phyloP scores from a whole-genome alignment of 1,140 invertebrate genomes.

The Melipona quadrifasciata region DNA sequence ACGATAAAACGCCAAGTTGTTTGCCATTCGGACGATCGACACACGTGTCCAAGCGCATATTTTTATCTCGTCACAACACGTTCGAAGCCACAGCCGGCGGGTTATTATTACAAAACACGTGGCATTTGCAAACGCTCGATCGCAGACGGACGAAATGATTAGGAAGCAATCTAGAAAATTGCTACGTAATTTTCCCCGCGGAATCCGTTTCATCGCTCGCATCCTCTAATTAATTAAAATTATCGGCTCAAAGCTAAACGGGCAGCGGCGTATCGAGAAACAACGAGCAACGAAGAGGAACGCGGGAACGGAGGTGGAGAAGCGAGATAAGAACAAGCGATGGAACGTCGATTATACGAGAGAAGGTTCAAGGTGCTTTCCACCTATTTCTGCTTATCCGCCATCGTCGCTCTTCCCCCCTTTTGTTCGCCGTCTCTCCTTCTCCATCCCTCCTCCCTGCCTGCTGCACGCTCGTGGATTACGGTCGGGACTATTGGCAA shows the following conservation, averaged over 20 bases:
- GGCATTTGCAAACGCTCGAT: neutral
- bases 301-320: neutral
- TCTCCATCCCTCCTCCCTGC: neutral
- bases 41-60: neutral
- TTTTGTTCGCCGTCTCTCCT: neutral
- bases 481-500: conserved; percentile 69
- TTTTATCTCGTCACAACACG: neutral
- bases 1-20: neutral
- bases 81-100: neutral
- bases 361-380: conserved; percentile 41
- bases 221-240: conserved; percentile 50
- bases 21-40: neutral
- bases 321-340: conserved; percentile 40
- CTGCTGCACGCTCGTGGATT: conserved; percentile 67
- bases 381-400: conserved; percentile 41
- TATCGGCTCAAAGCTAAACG: conserved; percentile 20
- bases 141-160: conserved; percentile 16
- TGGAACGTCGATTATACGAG: conserved; percentile 38
- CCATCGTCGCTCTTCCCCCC: neutral
- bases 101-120: neutral
- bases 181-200: conserved; percentile 32
- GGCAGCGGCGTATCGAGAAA: conserved; percentile 24
- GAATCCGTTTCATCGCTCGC: conserved; percentile 41
- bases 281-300: conserved; percentile 22
- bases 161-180: conserved; percentile 40